A percentile compares a stretch with the other conserved stretches of the same genome.
These are phyloP conservation scores for Glomeris maerens DNA, from an alignment of 1,140 invertebrate genomes.

Conservation along the genomic window DNA sequence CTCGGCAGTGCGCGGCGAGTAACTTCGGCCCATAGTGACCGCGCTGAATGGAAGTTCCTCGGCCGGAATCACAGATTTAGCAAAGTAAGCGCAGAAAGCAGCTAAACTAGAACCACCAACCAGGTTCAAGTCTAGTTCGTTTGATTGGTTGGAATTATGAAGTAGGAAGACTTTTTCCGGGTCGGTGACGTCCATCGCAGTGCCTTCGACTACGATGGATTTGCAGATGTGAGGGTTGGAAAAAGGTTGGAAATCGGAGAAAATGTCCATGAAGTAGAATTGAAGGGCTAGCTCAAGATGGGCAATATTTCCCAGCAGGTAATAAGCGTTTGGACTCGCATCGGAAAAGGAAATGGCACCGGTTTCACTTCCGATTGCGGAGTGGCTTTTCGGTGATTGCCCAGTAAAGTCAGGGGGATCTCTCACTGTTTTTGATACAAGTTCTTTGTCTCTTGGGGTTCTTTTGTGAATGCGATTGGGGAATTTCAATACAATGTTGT, in stretches of 20 bases:
- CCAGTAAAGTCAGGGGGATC: slow-evolving; percentile 23
- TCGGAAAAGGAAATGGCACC: slow-evolving; percentile 35
- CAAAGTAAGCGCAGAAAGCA: slow-evolving; percentile 46
- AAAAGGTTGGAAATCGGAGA: slow-evolving; percentile 38
- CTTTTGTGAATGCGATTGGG: slow-evolving; percentile 47
- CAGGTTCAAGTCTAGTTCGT: slow-evolving; percentile 33
- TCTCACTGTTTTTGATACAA: slow-evolving; percentile 34
- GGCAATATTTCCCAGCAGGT: slow-evolving; percentile 44
- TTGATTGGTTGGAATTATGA: slow-evolving; percentile 28
- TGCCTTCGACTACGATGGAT: slow-evolving; percentile 50
- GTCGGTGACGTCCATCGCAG: slow-evolving; percentile 40
- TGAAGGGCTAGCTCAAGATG: slow-evolving; percentile 46
- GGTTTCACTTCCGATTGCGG: slow-evolving; percentile 36
- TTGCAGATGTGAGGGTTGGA: slow-evolving; percentile 50
- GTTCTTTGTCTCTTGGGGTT: slow-evolving; percentile 35
- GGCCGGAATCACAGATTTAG: slow-evolving; percentile 40
- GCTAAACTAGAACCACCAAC: slow-evolving; percentile 45
- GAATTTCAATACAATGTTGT: slow-evolving; percentile 42
- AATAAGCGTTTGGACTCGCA: slow-evolving; percentile 41
- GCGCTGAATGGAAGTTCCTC: slow-evolving; percentile 43
- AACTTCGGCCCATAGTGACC: slow-evolving; percentile 45
- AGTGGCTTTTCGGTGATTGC: slow-evolving; percentile 36
- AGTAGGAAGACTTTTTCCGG: slow-evolving; percentile 39
- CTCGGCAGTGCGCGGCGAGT: slow-evolving; percentile 33
- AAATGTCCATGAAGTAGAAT: slow-evolving; percentile 35